Conservation (phyloP, 2,113 vertebrate species). For the Cyanoramphus novaezelandiae region DNA sequence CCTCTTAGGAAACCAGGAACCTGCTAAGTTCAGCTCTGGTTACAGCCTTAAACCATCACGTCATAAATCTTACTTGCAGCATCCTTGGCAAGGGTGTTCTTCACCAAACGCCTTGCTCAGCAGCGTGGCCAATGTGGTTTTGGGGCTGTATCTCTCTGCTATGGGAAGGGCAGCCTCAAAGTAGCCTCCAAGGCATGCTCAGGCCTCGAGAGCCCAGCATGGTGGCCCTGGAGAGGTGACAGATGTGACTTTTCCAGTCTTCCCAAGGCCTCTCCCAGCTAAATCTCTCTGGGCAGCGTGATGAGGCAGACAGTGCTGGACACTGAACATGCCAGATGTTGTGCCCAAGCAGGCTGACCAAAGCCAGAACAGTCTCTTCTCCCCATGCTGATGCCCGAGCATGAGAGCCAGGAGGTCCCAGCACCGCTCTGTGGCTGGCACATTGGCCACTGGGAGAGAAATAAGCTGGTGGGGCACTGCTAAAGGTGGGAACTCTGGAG, state of each 20-base stretch:
- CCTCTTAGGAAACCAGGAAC: background rate
- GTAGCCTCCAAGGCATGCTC: background rate
- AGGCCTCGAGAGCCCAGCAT: background rate
- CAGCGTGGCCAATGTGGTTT: fast-evolving
- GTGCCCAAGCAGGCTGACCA: background rate
- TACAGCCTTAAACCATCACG: background rate
- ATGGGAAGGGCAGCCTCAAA: background rate
- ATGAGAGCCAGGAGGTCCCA: background rate
- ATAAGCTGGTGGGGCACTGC: background rate
- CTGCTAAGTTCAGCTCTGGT: background rate
- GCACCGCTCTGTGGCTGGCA: background rate
- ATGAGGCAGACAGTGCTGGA: background rate
- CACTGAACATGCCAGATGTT: fast-evolving
- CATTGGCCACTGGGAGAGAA: background rate
- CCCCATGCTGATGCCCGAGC: fast-evolving
- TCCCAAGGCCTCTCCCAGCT: background rate
- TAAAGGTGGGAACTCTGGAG: background rate
- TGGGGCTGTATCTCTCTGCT: background rate
- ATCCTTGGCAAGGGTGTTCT: background rate
- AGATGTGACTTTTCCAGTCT: background rate
- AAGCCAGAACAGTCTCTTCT: background rate
- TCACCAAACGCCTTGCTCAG: background rate
- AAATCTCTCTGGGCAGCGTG: background rate
- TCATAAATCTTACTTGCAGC: background rate
- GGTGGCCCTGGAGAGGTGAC: background rate